Base-by-base conservation (phyloP, 2,888 invertebrate species). In the Vandiemenella viatica region DNA sequence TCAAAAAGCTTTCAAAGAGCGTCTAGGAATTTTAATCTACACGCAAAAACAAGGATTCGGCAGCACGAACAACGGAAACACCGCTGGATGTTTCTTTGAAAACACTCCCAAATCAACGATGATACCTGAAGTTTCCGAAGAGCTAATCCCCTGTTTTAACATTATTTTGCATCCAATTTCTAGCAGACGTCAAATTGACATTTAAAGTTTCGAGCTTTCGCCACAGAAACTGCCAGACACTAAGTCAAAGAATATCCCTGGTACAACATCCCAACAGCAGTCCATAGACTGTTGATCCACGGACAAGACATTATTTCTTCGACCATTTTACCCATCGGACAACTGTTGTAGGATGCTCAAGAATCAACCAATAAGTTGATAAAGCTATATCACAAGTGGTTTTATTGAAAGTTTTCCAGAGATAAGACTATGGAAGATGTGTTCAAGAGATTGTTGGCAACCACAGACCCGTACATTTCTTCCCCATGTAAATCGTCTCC, bases 11-110 rank as follows among this genome's bases (percentile, higher is more conserved):
- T 60, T 60, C 55, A 48, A 49, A 17, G 41, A 50, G 56, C 52
- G 58, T 55, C 52, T 58, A 47, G 59, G 62, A 57, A 48, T 61
- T 37, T 23, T 55, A 53, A 60, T 58, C 41, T 60, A 60, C 61
- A 58, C 52, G 55, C 57, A 52, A 56, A 62, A 62, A 49, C 45
- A 55, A 13, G 56, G 58, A 13, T 59, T 56, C 50, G 59, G 58
- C 15, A 61, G 59, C 50, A 60, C 59, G 1, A 58, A 60, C 57
- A 58, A 59, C 49, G 59, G 59, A 1, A 62, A 61, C 47, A 61
- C 59, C 13, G 51, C 55, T 6, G 47, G 57, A 38, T 48, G 58
- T 38, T 59, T 58, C 55, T 59, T 61, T 32, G 42, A 42, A 8
- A 48, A 58, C n/a, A 43, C 44, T 37, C 53, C 55, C 37, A 43